These are phyloP conservation scores for Esox lucius DNA, from an alignment of 2,797 vertebrate species.

Conservation along the genomic window DNA sequence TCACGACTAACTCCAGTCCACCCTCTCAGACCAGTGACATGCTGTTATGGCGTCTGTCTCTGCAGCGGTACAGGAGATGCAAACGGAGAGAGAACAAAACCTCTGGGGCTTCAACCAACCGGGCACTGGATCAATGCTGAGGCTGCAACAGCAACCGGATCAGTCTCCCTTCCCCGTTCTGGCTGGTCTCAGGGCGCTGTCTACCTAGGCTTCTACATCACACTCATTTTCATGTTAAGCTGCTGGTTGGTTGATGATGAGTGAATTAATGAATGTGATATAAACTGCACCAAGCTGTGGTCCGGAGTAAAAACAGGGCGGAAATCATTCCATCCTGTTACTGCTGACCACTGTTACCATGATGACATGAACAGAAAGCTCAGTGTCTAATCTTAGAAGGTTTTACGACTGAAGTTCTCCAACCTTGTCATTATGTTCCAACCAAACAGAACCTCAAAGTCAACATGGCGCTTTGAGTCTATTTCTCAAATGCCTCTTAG, in stretches of 20 bases:
- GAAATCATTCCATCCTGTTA: not conserved
- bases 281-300: not conserved
- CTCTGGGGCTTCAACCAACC: constrained; percentile 9
- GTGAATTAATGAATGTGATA: not conserved
- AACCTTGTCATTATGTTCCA: not conserved
- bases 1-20: not conserved
- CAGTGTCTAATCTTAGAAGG: not conserved
- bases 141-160: constrained; percentile 18
- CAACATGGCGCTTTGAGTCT: not conserved
- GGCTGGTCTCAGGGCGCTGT: not conserved
- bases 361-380: not conserved
- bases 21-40: not conserved
- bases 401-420: not conserved
- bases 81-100: not conserved
- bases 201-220: not conserved
- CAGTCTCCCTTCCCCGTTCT: constrained; percentile 1
- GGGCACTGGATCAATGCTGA: constrained; percentile 10
- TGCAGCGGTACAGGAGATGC: not conserved
- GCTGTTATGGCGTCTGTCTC: not conserved
- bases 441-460: not conserved
- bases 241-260: not conserved
- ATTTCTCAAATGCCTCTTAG: not conserved
- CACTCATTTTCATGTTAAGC: not conserved
- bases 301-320: not conserved
- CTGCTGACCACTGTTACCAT: not conserved